A percentile compares a stretch with the other conserved stretches of the same genome.
Conservation (phyloP, 2,888 invertebrate genomes). For the Rhamphomyia laevipes region DNA sequence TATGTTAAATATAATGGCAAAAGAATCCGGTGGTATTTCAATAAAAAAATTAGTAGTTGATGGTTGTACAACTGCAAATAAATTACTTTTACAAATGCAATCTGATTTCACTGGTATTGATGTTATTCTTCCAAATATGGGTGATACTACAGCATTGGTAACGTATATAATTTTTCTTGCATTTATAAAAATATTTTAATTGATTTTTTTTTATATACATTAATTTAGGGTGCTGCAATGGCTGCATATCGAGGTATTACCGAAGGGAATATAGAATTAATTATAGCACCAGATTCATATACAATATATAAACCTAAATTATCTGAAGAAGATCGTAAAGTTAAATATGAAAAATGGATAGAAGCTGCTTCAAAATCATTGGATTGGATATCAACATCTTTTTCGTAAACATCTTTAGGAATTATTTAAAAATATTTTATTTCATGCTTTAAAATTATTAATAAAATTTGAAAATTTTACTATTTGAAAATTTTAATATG, state of each 20-base stretch:
- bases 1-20: conserved; percentile 76
- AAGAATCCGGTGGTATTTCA: conserved; percentile 65
- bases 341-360: conserved; percentile 76
- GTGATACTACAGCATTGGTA: conserved; percentile 73
- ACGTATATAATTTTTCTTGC: too few relatives aligned
- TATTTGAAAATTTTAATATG: too few relatives aligned
- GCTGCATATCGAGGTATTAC: conserved; percentile 43
- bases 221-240: conserved; percentile 72
- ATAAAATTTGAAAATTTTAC: too few relatives aligned
- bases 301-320: conserved; percentile 46
- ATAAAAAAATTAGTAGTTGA: conserved; percentile 44
- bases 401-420: too few relatives aligned
- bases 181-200: too few relatives aligned
- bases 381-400: too few relatives aligned
- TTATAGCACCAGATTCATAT: too few relatives aligned
- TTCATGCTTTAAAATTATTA: too few relatives aligned
- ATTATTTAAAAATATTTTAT: too few relatives aligned
- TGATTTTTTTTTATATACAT: too few relatives aligned
- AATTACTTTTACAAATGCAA: conserved; percentile 80
- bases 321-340: conserved; percentile 60
- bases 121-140: conserved; percentile 68
- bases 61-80: conserved; percentile 86
- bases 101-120: conserved; percentile 76
- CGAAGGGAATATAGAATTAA: too few relatives aligned
- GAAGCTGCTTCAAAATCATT: conserved; percentile 65